phyloP scores from a whole-genome alignment of 2,888 invertebrate species.

The Dicranocentrus wangi region DNA sequence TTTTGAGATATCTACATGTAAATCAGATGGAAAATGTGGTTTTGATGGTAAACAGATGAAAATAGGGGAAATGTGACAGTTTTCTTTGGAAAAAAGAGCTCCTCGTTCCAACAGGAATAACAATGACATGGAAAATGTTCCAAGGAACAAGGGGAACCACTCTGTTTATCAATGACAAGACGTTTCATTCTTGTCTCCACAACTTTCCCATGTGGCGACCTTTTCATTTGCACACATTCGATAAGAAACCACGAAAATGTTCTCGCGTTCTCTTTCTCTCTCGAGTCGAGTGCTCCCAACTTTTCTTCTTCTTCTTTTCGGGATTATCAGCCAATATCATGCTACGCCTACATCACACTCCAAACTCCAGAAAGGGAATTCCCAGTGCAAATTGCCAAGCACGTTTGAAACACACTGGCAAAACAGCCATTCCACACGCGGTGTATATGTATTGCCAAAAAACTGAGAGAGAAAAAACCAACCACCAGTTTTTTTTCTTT shows the following conservation, averaged over 20 bases:
- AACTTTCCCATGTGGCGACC: too few relatives aligned
- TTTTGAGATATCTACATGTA: constrained; percentile 44
- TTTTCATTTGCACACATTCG: neutral
- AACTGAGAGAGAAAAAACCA: constrained; percentile 23
- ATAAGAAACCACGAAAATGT: neutral
- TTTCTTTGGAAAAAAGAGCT: constrained; percentile 8
- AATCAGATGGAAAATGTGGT: constrained; percentile 51
- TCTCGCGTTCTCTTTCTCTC: too few relatives aligned
- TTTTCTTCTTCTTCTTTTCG: constrained; percentile 19
- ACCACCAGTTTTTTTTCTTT: constrained; percentile 24
- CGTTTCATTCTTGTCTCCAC: constrained; percentile 29
- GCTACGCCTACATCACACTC: constrained; percentile 26
- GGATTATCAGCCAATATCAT: constrained; percentile 31
- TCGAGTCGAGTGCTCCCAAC: too few relatives aligned
- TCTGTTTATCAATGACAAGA: constrained; percentile 49
- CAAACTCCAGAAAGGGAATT: constrained; percentile 40
- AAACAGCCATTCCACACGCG: too few relatives aligned
- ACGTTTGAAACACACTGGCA: constrained; percentile 27
- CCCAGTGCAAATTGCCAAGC: constrained; percentile 43
- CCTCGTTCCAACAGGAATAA: constrained; percentile 41
- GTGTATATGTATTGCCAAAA: constrained; percentile 45
- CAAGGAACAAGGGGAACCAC: constrained; percentile 22
- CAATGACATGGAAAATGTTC: constrained; percentile 35
- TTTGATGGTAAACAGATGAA: constrained; percentile 54
- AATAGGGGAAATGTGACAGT: constrained; percentile 48